These are phyloP conservation scores for Pyrgilauda ruficollis DNA, from an alignment of 2,113 vertebrate genomes.

Conservation along the genomic window DNA sequence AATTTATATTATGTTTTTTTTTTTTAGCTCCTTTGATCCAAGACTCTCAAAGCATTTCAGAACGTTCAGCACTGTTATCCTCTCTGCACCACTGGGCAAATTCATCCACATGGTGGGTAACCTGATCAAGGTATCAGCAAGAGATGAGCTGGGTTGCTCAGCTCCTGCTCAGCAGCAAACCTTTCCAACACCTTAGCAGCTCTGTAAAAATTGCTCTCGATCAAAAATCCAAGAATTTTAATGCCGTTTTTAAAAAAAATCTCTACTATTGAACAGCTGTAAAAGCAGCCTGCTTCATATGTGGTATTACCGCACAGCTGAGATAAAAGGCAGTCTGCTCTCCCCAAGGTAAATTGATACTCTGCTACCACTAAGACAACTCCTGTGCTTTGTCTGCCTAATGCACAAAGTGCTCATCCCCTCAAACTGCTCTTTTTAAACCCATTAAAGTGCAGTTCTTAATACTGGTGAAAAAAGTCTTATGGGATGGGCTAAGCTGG, in stretches of 20 bases:
- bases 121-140: conserved; percentile 32
- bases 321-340: neutral
- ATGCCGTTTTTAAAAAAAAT: too few relatives aligned
- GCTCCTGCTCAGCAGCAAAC: neutral
- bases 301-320: neutral
- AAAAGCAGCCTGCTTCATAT: neutral
- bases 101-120: neutral
- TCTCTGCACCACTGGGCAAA: neutral
- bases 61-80: neutral
- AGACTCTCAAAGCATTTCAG: neutral
- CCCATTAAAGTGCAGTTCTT: neutral
- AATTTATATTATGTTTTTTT: conserved; percentile 12
- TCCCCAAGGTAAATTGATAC: neutral
- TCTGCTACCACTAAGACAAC: neutral
- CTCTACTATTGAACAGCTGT: neutral
- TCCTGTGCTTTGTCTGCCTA: neutral
- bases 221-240: neutral
- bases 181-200: neutral
- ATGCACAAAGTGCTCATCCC: neutral
- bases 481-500: conserved; percentile 31
- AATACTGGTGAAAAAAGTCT: neutral
- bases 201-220: neutral
- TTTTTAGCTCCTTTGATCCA: conserved; percentile 15
- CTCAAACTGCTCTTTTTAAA: neutral
- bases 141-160: neutral